phyloP scores from a whole-genome alignment of 2,113 vertebrate species.

The Brachyistius frenatus region DNA sequence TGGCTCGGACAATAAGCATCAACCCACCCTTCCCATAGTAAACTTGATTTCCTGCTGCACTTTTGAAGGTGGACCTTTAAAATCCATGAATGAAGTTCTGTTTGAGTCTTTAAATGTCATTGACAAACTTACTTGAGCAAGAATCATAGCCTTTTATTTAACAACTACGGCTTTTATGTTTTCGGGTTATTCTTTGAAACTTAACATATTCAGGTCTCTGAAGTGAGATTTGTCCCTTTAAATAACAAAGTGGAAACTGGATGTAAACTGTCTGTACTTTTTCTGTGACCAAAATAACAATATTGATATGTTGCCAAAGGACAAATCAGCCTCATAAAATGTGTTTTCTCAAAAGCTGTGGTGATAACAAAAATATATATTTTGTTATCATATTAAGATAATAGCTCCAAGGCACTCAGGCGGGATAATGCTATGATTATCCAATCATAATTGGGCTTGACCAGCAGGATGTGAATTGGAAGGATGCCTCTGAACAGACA shows the following conservation, averaged over 20 bases:
- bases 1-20: conserved; percentile 73
- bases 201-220: conserved; percentile 15
- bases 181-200: not conserved
- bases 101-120: conserved; percentile 58
- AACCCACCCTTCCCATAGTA: conserved; percentile 77
- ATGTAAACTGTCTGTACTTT: conserved; percentile 23
- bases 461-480: conserved; percentile 57
- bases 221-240: conserved; percentile 16
- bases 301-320: conserved; percentile 37
- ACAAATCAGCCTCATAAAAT: conserved; percentile 20
- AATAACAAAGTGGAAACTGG: conserved; percentile 19
- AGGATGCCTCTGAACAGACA: conserved; percentile 66
- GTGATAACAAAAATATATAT: conserved; percentile 25
- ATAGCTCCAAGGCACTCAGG: conserved; percentile 35
- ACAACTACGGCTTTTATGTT: not conserved
- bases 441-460: conserved; percentile 51
- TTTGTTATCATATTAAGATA: conserved; percentile 55
- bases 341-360: conserved; percentile 26
- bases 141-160: conserved; percentile 6
- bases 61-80: conserved; percentile 53
- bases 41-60: conserved; percentile 73
- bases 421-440: conserved; percentile 57
- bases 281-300: conserved; percentile 39
- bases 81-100: conserved; percentile 72
- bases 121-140: conserved; percentile 42